Evolutionary conservation across 2,888 invertebrate genomes (phyloP).

Genomic region (Neria commutata): DNA sequence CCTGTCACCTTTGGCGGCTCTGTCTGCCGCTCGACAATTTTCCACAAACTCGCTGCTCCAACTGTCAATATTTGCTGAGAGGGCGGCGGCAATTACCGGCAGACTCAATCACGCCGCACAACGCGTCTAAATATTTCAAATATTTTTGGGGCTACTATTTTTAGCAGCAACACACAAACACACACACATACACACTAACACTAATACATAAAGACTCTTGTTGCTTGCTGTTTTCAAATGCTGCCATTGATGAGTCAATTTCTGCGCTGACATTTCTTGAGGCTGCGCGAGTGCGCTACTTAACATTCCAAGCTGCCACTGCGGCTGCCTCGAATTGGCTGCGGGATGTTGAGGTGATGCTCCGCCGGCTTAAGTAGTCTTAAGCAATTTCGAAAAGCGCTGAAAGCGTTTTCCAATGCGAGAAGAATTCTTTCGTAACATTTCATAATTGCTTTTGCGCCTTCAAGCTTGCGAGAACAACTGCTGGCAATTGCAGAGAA

Average conservation of each 20-base stretch:
- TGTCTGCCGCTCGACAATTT: too few species aligned
- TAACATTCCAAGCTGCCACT: constrained; percentile 13
- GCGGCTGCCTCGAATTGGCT: constrained; percentile 1
- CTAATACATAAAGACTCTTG: too few species aligned
- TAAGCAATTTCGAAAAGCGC: background rate
- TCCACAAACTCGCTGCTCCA: too few species aligned
- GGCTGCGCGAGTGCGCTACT: constrained; percentile 2
- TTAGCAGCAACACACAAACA: background rate
- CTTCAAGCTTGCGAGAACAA: too few species aligned
- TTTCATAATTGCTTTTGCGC: constrained; percentile 19
- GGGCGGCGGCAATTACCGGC: too few species aligned
- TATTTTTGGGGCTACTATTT: too few species aligned
- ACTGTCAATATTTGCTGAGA: too few species aligned
- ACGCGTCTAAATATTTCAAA: too few species aligned
- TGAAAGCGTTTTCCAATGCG: background rate
- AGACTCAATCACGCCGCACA: too few species aligned
- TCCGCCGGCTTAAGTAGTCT: background rate
- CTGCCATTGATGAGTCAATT: constrained; percentile 15
- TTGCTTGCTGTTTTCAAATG: background rate
- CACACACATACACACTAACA: background rate
- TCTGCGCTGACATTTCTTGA: constrained; percentile 6
- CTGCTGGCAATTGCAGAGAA: too few species aligned
- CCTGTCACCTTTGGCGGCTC: too few species aligned
- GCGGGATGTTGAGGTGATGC: background rate
- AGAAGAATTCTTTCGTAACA: background rate